Percentiles rank a stretch among this genome's conserved stretches.
Conservation (phyloP, 2,113 vertebrate species). For the Neolamprologus longior region DNA sequence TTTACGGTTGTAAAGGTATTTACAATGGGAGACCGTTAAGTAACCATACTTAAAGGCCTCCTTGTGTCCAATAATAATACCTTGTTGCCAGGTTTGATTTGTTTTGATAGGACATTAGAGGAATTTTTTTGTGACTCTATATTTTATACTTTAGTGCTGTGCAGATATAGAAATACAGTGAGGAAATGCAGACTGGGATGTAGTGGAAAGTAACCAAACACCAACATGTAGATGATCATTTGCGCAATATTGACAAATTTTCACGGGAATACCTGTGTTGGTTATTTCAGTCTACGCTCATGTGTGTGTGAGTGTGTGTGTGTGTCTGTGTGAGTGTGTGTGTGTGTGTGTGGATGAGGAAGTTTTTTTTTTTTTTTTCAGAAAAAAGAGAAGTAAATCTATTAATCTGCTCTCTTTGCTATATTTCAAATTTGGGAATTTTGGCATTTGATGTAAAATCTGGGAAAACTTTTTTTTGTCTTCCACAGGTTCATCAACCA, state of each 20-base stretch:
- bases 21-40: constrained; percentile 90
- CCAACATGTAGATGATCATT: not conserved
- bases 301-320: not conserved
- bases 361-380: not conserved
- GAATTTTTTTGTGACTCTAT: not conserved
- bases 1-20: constrained; percentile 94
- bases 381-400: not conserved
- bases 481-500: constrained; percentile 78
- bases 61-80: not conserved
- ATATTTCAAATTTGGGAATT: not conserved
- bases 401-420: not conserved
- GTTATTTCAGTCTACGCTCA: not conserved
- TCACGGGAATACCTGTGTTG: not conserved
- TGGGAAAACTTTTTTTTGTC: not conserved
- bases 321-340: not conserved
- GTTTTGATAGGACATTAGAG: not conserved
- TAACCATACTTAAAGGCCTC: constrained; percentile 45
- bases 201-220: not conserved
- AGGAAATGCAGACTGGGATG: not conserved
- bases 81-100: not conserved
- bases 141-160: not conserved
- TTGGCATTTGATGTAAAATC: not conserved
- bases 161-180: not conserved
- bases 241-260: not conserved
- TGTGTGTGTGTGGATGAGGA: not conserved